These are phyloP conservation scores for Acrocephalus scirpaceus DNA, from an alignment of 2,797 vertebrate genomes.

Conservation along the genomic window DNA sequence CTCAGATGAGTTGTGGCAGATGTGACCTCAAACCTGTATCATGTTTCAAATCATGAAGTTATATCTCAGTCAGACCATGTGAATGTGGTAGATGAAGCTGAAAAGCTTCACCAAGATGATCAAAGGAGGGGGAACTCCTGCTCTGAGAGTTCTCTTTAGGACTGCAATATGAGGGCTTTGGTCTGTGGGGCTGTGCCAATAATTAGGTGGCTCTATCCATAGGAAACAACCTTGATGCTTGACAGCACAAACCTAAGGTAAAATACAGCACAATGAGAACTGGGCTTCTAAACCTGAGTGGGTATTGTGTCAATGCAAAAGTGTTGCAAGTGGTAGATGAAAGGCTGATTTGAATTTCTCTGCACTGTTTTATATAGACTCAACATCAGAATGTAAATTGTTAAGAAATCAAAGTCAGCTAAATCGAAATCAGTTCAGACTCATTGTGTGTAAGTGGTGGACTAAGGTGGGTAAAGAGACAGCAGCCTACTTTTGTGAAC, in stretches of 20 bases:
- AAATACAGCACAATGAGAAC: background rate
- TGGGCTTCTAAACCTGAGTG: background rate
- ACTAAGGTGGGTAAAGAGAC: background rate
- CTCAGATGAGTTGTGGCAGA: background rate
- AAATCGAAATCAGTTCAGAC: background rate
- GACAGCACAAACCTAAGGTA: background rate
- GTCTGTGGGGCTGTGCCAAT: background rate
- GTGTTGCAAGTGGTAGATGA: background rate
- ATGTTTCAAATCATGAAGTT: background rate
- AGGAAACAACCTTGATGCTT: background rate
- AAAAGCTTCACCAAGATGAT: background rate
- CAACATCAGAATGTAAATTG: background rate
- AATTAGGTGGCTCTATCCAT: background rate
- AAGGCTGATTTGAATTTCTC: conserved; percentile 1
- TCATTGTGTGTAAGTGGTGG: background rate
- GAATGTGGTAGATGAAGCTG: background rate
- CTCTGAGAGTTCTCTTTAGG: background rate
- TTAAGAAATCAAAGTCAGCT: background rate
- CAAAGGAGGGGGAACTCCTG: background rate
- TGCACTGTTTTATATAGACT: background rate
- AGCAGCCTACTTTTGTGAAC: background rate
- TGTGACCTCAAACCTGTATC: background rate
- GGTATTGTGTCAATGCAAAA: background rate
- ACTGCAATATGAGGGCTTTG: background rate
- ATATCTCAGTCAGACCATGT: background rate